phyloP scores from a whole-genome alignment of 2,888 invertebrate species.

The Empis stercorea region DNA sequence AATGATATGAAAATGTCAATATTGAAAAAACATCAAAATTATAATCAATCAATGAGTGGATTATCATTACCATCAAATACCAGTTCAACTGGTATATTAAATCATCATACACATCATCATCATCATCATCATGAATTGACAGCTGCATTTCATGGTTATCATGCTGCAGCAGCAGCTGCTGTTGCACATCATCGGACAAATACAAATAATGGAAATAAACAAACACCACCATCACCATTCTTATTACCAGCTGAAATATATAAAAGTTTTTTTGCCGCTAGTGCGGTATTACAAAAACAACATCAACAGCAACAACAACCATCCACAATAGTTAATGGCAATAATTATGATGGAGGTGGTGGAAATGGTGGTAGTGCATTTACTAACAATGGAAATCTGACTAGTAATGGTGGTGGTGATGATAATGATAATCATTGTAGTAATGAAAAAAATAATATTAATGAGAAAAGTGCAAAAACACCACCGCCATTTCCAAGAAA shows the following conservation, averaged over 20 bases:
- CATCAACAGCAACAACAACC: slow-evolving; percentile 18
- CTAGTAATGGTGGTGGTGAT: slow-evolving; percentile 1
- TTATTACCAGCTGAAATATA: slow-evolving; percentile 65
- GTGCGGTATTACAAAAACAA: slow-evolving; percentile 42
- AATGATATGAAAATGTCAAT: too few relatives aligned
- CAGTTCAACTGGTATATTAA: neutral
- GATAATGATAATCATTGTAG: too few relatives aligned
- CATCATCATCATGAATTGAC: slow-evolving; percentile 6
- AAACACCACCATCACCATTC: slow-evolving; percentile 38
- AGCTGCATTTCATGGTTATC: slow-evolving; percentile 8
- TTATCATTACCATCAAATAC: neutral
- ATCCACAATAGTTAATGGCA: neutral
- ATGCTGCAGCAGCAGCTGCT: neutral
- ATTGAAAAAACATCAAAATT: too few relatives aligned
- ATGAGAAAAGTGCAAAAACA: neutral
- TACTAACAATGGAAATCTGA: slow-evolving; percentile 1
- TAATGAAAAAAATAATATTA: neutral
- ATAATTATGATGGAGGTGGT: slow-evolving; percentile 7
- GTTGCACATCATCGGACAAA: neutral
- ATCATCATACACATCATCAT: neutral
- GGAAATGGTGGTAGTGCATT: slow-evolving; percentile 3
- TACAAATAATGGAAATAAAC: slow-evolving; percentile 6
- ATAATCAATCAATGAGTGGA: too few relatives aligned
- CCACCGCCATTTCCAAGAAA: slow-evolving; percentile 35
- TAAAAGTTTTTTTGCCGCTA: slow-evolving; percentile 63